Base-by-base conservation (phyloP, 2,113 vertebrate species). In the Sardina pilchardus region DNA sequence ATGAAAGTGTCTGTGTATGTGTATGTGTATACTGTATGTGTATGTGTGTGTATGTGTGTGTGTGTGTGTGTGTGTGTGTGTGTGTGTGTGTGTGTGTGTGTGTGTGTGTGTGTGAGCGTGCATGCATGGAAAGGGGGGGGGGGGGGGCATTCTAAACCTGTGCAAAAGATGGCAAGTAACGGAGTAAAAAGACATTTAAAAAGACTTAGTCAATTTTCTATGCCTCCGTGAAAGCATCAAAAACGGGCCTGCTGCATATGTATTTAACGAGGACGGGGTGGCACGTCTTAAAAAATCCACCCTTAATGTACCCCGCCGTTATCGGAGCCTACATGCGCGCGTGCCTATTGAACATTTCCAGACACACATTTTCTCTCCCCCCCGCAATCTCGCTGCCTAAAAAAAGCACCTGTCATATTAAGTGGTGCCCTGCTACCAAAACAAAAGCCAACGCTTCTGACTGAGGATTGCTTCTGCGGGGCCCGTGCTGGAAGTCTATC, bases 401-500 rank as follows among this genome's bases (percentile, higher is more conserved):
- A 75, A 59, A 90, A 83, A 88, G 86, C 87, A 82, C 85, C 89
- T 88, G 88, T 87, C 88, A 89, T 82, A 84, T 81, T 87, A 83
- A 87, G 87, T 85, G 83, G 86, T 83, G 85, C 85, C 82, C 85
- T 88, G 86, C 86, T 85, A 86, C 44, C 83, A 86, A 90, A 88
- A 89, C 88, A 90, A 90, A 90, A 86, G 88, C 88, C 86, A 86
- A 87, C 88, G 84, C 83, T 78, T 89, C 89, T 87, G 89, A 90
- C 89, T 89, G 88, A 88, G 89, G 88, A 90, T 90, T 90, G 89
- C 89, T 34, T 36, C 87, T 88, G 85, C 45, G 83, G 71, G 86
- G 81, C 86, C 87, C 85, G 82, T 12, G 71, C 88, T 89, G 89
- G 82, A 84, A 90, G 89, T 90, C 89, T 90, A 86, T 90, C 89